These are phyloP conservation scores for Dendrophyllia cribrosa DNA, from an alignment of 64 coral and sea anemone species.

Conservation along the genomic window DNA sequence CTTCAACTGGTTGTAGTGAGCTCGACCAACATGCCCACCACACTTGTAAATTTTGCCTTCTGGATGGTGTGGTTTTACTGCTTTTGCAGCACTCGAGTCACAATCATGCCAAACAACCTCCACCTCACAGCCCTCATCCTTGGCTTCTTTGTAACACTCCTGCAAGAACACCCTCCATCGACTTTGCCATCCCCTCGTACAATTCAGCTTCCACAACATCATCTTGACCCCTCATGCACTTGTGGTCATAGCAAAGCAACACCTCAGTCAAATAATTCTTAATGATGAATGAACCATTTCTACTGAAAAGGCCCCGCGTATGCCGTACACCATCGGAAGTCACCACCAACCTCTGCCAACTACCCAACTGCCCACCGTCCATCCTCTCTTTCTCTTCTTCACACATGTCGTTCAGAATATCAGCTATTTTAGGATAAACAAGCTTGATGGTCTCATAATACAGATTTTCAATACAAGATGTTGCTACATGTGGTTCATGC, in stretches of 20 bases:
- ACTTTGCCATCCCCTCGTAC: conserved; percentile 19
- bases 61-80: neutral
- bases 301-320: neutral
- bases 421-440: neutral
- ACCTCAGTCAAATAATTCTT: conserved; percentile 35
- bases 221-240: conserved; percentile 22
- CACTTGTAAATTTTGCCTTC: conserved; percentile 4
- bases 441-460: conserved; percentile 6
- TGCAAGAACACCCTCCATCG: conserved; percentile 26
- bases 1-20: conserved; percentile 9
- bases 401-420: conserved; percentile 29
- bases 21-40: conserved; percentile 53
- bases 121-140: conserved; percentile 4
- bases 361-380: neutral
- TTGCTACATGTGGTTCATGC: no score
- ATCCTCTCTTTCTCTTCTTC: neutral
- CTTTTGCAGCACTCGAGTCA: neutral
- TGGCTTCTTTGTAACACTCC: conserved; percentile 13
- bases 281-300: conserved; percentile 10
- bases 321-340: no score
- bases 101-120: conserved; percentile 28
- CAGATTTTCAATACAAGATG: no score
- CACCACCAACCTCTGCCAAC: neutral
- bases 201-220: neutral
- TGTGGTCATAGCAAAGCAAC: conserved; percentile 6